phyloP scores from a whole-genome alignment of 2,888 invertebrate species.

The Copidosoma aretas region DNA sequence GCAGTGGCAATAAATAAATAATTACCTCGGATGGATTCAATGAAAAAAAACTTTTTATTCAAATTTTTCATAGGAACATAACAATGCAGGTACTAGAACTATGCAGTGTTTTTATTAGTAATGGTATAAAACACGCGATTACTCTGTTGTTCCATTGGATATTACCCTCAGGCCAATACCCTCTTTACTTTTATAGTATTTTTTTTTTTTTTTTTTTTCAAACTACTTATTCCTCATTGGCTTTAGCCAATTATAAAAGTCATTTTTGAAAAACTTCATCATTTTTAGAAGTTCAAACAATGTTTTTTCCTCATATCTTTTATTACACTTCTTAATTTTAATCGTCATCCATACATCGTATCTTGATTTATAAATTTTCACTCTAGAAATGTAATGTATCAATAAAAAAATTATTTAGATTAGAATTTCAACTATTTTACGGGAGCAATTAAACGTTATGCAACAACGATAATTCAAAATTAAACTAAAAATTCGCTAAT shows the following conservation, averaged over 20 bases:
- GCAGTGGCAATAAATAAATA: constrained; percentile 36
- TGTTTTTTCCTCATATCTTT: not conserved
- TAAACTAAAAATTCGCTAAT: constrained; percentile 25
- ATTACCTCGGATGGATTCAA: constrained; percentile 40
- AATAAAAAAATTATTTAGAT: no score
- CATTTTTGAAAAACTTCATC: no score
- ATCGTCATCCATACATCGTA: no score
- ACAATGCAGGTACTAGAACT: constrained; percentile 50
- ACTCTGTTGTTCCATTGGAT: constrained; percentile 12
- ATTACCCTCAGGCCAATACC: constrained; percentile 9
- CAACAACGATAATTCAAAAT: constrained; percentile 9
- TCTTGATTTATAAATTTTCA: no score
- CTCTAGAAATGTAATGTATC: no score
- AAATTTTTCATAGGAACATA: constrained; percentile 51
- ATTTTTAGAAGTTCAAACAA: constrained; percentile 11
- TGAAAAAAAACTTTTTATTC: constrained; percentile 51
- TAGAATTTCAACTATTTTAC: no score
- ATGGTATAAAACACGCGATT: constrained; percentile 38
- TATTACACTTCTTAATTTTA: not conserved
- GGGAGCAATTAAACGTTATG: constrained; percentile 15
- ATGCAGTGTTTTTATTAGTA: constrained; percentile 38
- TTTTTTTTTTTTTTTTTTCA: not conserved
- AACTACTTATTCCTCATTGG: no score
- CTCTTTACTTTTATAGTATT: not conserved
- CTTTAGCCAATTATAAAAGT: no score